Evolutionary conservation across 2,888 invertebrate species (phyloP), one percentile per base, ranked within the genome.

Genomic region (Drosophila kokeensis): DNA sequence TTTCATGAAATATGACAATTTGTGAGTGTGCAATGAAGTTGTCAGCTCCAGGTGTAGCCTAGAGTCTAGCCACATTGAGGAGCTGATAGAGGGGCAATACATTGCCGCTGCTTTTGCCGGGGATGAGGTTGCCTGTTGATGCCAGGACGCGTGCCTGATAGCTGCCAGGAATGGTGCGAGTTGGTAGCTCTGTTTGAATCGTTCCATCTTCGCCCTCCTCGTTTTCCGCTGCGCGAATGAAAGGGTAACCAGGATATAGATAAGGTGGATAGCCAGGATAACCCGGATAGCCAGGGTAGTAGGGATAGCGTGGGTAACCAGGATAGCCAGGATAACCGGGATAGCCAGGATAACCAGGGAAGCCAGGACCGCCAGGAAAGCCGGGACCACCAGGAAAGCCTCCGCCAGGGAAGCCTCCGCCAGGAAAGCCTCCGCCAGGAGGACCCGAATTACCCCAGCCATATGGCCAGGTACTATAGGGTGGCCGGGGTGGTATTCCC

Each of bases 81-180:
- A 85, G 71, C 50, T 85, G 87, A 59, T 84, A 85, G 34, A 84
- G 69, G 0, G 84, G 84, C 53, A 86, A 18, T 0, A 68, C 30
- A 1, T 67, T 73, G 60, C 66, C 73, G 32, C 58, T 75, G 57
- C 69, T 71, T 29, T 82, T 69, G 54, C 67, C 76, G 29, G 81
- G 64, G n/a, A 78, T 40, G 4, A 73, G 38, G 40, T 59, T 79
- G 48, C 64, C 36, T 2, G 60, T 58, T 36, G 82, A 59, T 59
- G 81, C 67, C 32, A 82, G 29, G 1, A 73, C 50, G 4, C 87
- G 79, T 36, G 74, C 82, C 73, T 84, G 84, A 45, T 82, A 85
- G 53, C 72, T 77, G 5, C 54, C 73, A 6, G 84, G 73, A n/a
- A 75, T 54, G 54, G 81, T 45, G 38, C 80, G 71, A 7, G 42